These are phyloP conservation scores for Bettongia penicillata DNA, from an alignment of 2,113 vertebrate genomes.

Conservation along the genomic window DNA sequence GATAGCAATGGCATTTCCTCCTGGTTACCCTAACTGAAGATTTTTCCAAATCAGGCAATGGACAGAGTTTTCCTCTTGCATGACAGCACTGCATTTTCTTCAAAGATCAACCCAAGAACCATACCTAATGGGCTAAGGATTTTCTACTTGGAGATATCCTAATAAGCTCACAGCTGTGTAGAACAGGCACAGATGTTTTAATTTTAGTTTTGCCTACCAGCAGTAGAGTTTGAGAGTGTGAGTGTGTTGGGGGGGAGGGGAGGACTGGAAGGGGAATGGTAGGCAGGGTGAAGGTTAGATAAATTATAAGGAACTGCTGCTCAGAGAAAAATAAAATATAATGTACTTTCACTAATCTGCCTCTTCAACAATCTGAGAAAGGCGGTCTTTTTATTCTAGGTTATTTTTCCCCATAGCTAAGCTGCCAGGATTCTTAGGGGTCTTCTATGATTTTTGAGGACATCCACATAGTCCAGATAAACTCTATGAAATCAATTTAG, in stretches of 20 bases:
- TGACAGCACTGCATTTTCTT: neutral
- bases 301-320: neutral
- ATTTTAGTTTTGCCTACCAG: slow-evolving; percentile 21
- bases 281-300: fast-evolving
- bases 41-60: neutral
- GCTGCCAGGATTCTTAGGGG: neutral
- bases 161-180: slow-evolving; percentile 61
- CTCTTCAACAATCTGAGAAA: neutral
- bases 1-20: fast-evolving
- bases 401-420: neutral
- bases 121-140: fast-evolving
- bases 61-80: neutral
- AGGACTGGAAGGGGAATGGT: no score
- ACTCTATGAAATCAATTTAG: neutral
- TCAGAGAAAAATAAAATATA: slow-evolving; percentile 28
- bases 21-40: neutral
- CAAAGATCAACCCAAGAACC: slow-evolving; percentile 19
- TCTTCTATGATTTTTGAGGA: neutral
- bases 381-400: neutral
- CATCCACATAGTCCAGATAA: neutral
- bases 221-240: slow-evolving; percentile 29
- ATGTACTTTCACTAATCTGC: slow-evolving; percentile 19
- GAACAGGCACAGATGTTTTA: slow-evolving; percentile 61
- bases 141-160: neutral
- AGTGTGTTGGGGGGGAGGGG: neutral